These are phyloP conservation scores for Sebastes minor DNA, from an alignment of 2,797 vertebrate species.

Conservation along the genomic window DNA sequence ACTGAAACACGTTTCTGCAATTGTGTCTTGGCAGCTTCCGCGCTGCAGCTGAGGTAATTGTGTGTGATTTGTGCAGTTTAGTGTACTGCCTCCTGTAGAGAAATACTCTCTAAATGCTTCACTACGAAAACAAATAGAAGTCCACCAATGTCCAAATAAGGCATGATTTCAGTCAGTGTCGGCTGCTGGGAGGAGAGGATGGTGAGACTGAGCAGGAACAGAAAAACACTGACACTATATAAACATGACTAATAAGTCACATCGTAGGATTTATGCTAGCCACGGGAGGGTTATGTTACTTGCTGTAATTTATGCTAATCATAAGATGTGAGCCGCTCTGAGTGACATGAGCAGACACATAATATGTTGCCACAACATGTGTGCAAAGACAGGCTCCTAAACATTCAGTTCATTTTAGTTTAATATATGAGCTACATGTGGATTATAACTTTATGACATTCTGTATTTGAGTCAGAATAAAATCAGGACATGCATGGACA, in stretches of 20 bases:
- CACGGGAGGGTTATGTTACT: constrained; percentile 46
- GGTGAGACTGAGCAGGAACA: not conserved
- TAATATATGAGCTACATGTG: not conserved
- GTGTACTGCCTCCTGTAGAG: not conserved
- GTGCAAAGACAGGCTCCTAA: constrained; percentile 8
- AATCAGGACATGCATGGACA: not conserved
- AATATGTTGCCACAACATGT: constrained; percentile 26
- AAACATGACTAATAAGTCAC: constrained; percentile 57
- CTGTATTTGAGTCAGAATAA: not conserved
- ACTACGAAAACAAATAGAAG: not conserved
- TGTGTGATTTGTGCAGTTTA: constrained; percentile 23
- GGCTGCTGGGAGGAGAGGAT: constrained; percentile 7
- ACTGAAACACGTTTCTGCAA: not conserved
- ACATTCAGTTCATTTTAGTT: not conserved
- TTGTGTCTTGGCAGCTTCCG: not conserved
- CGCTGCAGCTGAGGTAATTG: constrained; percentile 3
- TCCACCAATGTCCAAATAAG: not conserved
- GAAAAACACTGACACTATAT: constrained; percentile 3
- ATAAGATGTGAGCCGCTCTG: constrained; percentile 25
- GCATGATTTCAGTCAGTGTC: not conserved
- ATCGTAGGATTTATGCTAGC: constrained; percentile 49
- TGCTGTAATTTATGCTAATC: constrained; percentile 68
- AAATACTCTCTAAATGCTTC: constrained; percentile 2
- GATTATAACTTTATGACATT: not conserved
- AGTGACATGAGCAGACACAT: constrained; percentile 40